Evolutionary conservation across 2,888 invertebrate species (phyloP).

Genomic region (Sminthurides aquaticus): DNA sequence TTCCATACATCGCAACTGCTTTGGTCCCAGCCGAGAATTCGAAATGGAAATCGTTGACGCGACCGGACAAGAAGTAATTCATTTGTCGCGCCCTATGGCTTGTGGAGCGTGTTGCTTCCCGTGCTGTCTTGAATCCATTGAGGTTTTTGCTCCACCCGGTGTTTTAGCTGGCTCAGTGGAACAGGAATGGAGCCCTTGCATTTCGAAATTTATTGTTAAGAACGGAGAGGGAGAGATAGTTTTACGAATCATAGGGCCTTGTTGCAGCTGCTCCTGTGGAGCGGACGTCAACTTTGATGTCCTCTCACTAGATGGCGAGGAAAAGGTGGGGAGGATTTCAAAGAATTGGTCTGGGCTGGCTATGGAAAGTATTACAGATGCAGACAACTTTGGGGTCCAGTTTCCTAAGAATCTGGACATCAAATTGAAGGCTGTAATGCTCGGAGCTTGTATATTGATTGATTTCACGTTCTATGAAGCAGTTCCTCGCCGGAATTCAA

Average conservation of each 20-base stretch:
- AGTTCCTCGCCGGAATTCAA: no score
- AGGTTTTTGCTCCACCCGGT: not conserved
- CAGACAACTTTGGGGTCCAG: conserved; percentile 18
- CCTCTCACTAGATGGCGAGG: conserved; percentile 11
- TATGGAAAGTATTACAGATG: conserved; percentile 17
- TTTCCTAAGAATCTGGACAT: conserved; percentile 19
- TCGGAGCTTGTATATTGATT: conserved; percentile 15
- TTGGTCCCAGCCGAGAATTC: conserved; percentile 3
- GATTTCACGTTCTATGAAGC: conserved; percentile 12
- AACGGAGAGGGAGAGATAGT: conserved; percentile 45
- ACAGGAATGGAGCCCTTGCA: conserved; percentile 11
- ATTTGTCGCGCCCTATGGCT: conserved; percentile 5
- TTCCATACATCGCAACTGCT: conserved; percentile 1
- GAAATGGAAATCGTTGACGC: not conserved
- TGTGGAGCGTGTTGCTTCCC: not conserved
- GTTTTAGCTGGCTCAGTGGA: conserved; percentile 9
- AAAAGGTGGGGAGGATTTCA: conserved; percentile 15
- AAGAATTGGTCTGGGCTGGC: conserved; percentile 21
- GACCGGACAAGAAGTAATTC: conserved; percentile 12
- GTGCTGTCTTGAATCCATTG: conserved; percentile 9
- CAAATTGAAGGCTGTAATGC: conserved; percentile 11
- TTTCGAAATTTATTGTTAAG: conserved; percentile 44
- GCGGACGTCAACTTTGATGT: conserved; percentile 49
- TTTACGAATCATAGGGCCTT: conserved; percentile 46
- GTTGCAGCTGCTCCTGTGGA: conserved; percentile 48